phyloP scores from a whole-genome alignment of 1,140 invertebrate genomes.

The Zaprionus gabonicus region DNA sequence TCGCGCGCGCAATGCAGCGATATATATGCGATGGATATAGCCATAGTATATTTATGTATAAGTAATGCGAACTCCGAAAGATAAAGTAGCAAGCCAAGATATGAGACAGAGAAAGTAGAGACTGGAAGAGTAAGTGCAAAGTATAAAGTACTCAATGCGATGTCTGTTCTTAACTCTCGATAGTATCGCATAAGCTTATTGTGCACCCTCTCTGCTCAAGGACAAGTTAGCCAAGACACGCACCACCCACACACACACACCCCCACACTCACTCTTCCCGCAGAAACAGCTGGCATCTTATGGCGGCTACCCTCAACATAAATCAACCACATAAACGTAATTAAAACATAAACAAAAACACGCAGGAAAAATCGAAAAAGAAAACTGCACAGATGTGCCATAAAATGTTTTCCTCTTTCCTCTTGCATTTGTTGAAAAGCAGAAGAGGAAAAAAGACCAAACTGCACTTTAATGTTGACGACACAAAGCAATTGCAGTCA shows the following conservation, averaged over 20 bases:
- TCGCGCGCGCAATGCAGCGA: constrained; percentile 30
- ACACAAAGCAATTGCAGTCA: neutral
- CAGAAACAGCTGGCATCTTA: constrained; percentile 43
- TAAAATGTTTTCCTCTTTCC: constrained; percentile 38
- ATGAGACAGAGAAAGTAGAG: too few species aligned
- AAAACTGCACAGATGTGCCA: constrained; percentile 69
- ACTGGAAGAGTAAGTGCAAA: too few species aligned
- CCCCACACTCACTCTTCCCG: neutral
- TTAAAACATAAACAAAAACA: constrained; percentile 75
- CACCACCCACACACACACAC: constrained; percentile 1
- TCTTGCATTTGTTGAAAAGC: neutral
- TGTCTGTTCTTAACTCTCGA: neutral
- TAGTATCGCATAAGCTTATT: neutral
- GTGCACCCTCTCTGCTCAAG: constrained; percentile 11
- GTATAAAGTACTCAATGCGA: too few species aligned
- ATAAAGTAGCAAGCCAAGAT: neutral
- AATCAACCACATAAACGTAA: constrained; percentile 75
- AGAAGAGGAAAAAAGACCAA: neutral
- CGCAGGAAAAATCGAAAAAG: constrained; percentile 30
- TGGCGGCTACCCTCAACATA: constrained; percentile 45
- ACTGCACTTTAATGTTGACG: constrained; percentile 28
- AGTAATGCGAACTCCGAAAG: neutral
- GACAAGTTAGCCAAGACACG: constrained; percentile 33
- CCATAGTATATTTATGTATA: neutral
- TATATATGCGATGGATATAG: constrained; percentile 31